Conservation (phyloP, 2,797 vertebrate species). For the Columba guinea region DNA sequence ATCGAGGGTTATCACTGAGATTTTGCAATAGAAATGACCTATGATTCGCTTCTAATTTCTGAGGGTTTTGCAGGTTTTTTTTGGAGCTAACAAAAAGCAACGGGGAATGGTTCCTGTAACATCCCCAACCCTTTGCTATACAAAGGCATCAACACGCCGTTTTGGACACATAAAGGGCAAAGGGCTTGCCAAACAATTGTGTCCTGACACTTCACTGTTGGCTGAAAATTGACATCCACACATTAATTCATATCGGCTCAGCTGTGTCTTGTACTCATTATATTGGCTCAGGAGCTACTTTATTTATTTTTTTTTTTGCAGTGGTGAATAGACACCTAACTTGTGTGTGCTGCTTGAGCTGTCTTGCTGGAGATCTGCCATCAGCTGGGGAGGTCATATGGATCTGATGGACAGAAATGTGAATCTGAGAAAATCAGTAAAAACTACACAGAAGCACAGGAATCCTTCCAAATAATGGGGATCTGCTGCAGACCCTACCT, state of each 20-base stretch:
- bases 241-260: neutral
- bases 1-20: neutral
- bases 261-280: conserved; percentile 15
- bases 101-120: neutral
- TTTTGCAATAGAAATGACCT: conserved; percentile 51
- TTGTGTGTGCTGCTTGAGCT: neutral
- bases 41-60: conserved; percentile 44
- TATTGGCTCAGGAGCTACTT: conserved; percentile 36
- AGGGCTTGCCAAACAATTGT: conserved; percentile 62
- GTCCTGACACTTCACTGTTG: conserved; percentile 52
- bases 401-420: neutral
- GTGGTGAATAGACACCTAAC: neutral
- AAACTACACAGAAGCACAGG: neutral
- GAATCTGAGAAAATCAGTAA: neutral
- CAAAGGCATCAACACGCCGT: neutral
- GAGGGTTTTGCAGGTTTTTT: neutral
- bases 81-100: neutral
- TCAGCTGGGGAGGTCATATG: neutral
- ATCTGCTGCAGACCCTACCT: neutral
- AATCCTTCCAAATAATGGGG: neutral
- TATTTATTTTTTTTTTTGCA: neutral
- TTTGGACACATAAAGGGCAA: conserved; percentile 59
- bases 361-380: conserved; percentile 15
- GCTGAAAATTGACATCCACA: conserved; percentile 36
- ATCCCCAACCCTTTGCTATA: neutral